Conservation (phyloP, 2,797 vertebrate species). For the Galaxias olidus region DNA sequence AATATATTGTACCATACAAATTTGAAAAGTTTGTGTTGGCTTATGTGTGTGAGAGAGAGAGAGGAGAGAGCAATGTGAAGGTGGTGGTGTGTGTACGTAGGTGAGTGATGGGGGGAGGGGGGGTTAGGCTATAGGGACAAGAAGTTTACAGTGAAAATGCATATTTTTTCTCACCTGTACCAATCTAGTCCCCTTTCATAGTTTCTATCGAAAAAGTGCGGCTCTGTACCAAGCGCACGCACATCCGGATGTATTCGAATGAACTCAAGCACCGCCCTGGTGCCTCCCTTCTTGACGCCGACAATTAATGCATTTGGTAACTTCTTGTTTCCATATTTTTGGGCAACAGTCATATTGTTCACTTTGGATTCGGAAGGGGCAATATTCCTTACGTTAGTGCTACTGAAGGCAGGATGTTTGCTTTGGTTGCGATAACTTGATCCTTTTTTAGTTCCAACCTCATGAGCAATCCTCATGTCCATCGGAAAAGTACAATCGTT, state of each 20-base stretch:
- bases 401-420: slow-evolving; percentile 36
- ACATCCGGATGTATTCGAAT: slow-evolving; percentile 95
- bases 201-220: slow-evolving; percentile 96
- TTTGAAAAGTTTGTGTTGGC: no score
- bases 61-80: no score
- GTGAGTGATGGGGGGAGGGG: no score
- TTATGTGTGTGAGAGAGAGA: no score
- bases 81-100: no score
- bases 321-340: slow-evolving; percentile 82
- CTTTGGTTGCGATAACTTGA: slow-evolving; percentile 54
- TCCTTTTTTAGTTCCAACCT: slow-evolving; percentile 44
- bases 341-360: slow-evolving; percentile 71
- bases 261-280: slow-evolving; percentile 93
- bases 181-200: slow-evolving; percentile 91
- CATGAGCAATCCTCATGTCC: slow-evolving; percentile 45
- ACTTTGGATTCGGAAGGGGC: slow-evolving; percentile 44
- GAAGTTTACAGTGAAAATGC: no score
- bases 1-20: no score
- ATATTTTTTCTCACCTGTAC: slow-evolving; percentile 86
- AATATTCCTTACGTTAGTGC: slow-evolving; percentile 49
- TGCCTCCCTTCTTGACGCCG: slow-evolving; percentile 95
- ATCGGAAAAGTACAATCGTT: slow-evolving; percentile 70
- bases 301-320: slow-evolving; percentile 90
- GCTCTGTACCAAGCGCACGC: slow-evolving; percentile 90
- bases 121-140: no score